Evolutionary conservation across 2,113 vertebrate genomes (phyloP), one percentile per base, ranked within the genome.

Genomic region (Neotragus moschatus): DNA sequence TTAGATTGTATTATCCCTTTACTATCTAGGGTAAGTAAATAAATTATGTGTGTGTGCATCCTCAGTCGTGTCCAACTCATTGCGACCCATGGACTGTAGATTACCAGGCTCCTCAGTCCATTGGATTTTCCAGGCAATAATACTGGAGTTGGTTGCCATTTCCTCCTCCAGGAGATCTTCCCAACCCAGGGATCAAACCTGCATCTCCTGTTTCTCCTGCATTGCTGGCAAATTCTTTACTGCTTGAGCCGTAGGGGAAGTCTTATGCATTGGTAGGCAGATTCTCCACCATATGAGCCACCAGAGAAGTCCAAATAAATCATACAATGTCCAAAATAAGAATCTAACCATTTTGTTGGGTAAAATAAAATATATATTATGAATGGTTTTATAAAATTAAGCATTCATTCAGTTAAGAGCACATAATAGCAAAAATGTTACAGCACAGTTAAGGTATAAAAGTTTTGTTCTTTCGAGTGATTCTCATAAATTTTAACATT

Each of bases 311-410:
- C 66, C 66, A 70, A 6, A 39, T 70, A 70, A 70, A 70, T 70
- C 6, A 23, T 56, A 15, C 55, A 77, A 3, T 43, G n/a, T 93
- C 95, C 61, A 96, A 49, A 96, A 81, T 88, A 90, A 87, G 28
- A 84, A 90, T 55, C 25, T 79, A 36, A n/a, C 13, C 88, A 63
- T 92, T 98, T 90, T 84, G 4, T 49, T 95, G 75, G 43, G 5
- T 94, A 45, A 88, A 88, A 88, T 92, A 87, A 94, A 63, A 58
- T 81, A 11, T 75, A 26, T 75, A 94, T 82, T 92, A 11, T 70
- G 28, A 81, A 19, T 84, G 19, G 25, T 93, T 84, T 92, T 82
- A 47, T 92, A 89, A 93, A 77, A 84, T 91, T 96, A 96, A 96
- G 7, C 86, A 84, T 80, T 81, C 43, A 4, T 94, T 93, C 25